Percentiles rank a stretch among this genome's conserved stretches.
phyloP scores from a whole-genome alignment of 2,113 vertebrate genomes.

The Callaeas wilsoni region DNA sequence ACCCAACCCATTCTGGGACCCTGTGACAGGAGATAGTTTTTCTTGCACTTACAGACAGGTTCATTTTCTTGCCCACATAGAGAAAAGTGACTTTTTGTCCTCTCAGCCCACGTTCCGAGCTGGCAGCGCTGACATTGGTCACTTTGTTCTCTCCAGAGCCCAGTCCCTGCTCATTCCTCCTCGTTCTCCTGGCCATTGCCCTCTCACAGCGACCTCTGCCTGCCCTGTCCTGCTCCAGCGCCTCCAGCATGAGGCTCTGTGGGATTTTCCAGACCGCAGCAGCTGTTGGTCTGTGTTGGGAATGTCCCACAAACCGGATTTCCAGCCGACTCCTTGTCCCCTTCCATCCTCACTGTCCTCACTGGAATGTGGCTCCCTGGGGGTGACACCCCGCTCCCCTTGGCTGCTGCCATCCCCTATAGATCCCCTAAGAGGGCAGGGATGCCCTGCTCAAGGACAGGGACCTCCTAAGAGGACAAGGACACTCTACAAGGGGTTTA shows the following conservation, averaged over 20 bases:
- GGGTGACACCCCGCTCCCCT: neutral
- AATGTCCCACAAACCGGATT: neutral
- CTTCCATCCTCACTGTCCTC: neutral
- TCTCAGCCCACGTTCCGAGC: neutral
- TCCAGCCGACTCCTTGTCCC: neutral
- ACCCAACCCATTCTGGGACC: rapidly evolving
- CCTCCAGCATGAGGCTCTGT: neutral
- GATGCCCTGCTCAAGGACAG: neutral
- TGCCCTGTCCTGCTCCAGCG: neutral
- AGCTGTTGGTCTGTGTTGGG: neutral
- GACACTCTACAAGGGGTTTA: neutral
- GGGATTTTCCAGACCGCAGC: neutral
- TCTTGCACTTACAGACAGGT: neutral
- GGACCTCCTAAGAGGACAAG: rapidly evolving
- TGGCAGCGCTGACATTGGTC: neutral
- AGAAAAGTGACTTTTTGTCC: neutral
- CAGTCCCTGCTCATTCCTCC: neutral
- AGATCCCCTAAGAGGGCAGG: neutral
- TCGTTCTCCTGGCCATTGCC: neutral
- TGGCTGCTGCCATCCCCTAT: rapidly evolving
- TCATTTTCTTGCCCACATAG: neutral
- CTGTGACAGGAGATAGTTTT: neutral
- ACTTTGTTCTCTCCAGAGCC: neutral
- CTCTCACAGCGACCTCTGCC: neutral
- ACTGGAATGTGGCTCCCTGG: neutral